phyloP scores from a whole-genome alignment of 2,113 vertebrate genomes.

The Accipiter virgatus region DNA sequence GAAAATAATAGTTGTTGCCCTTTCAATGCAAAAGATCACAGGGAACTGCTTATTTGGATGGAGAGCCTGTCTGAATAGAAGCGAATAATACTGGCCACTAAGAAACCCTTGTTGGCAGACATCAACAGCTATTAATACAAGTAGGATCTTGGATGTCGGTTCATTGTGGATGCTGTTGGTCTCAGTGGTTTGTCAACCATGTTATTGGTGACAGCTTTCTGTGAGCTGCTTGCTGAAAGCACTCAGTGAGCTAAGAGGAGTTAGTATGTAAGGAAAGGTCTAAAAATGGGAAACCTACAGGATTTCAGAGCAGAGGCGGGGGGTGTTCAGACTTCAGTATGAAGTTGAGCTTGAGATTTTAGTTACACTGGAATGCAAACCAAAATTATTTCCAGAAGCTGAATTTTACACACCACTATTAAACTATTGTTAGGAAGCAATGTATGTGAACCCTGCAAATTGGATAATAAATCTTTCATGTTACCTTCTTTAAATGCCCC shows the following conservation, averaged over 20 bases:
- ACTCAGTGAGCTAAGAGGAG: rapidly evolving
- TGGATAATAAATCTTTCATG: not conserved
- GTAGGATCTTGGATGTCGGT: not conserved
- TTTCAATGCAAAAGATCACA: not conserved
- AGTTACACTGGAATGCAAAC: not conserved
- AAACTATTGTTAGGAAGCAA: not conserved
- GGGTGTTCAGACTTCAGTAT: not conserved
- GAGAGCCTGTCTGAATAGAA: not conserved
- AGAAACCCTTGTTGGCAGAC: not conserved
- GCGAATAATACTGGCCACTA: not conserved
- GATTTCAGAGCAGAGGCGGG: not conserved
- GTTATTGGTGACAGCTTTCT: not conserved
- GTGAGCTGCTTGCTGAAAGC: not conserved
- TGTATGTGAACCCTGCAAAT: not conserved
- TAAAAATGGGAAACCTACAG: not conserved
- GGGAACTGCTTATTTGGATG: not conserved
- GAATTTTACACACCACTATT: not conserved
- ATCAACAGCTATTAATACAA: not conserved
- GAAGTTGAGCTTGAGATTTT: not conserved
- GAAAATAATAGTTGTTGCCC: not conserved
- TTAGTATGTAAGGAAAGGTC: not conserved
- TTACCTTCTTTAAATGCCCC: not conserved
- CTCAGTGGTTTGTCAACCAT: not conserved
- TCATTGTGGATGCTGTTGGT: not conserved
- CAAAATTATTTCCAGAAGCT: not conserved